Conservation (phyloP, 2,888 invertebrate species). For the Archips crataeganus region DNA sequence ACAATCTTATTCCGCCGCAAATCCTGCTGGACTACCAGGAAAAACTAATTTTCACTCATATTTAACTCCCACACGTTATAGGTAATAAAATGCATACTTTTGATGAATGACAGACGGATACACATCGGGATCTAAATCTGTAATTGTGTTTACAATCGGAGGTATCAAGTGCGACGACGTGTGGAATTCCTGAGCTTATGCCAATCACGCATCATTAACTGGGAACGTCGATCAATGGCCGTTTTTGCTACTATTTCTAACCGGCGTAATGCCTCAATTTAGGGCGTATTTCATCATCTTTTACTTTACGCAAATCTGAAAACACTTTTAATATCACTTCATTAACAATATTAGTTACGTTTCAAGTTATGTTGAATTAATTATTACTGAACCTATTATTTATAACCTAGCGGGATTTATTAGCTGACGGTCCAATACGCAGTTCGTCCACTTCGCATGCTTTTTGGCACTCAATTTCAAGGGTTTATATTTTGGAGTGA, state of each 20-base stretch:
- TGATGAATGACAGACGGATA: slow-evolving; percentile 35
- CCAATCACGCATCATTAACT: slow-evolving; percentile 33
- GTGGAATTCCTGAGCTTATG: slow-evolving; percentile 29
- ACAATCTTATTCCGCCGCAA: not conserved
- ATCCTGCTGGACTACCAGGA: not conserved
- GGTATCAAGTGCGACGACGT: slow-evolving; percentile 26
- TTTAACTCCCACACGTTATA: slow-evolving; percentile 3
- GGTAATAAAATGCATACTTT: slow-evolving; percentile 19
- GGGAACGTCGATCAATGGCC: slow-evolving; percentile 23
- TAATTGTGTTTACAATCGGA: slow-evolving; percentile 29
- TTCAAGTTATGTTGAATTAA: too few species aligned
- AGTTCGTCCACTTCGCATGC: too few species aligned
- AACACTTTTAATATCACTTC: not conserved
- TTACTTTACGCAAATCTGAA: not conserved
- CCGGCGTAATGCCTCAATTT: not conserved
- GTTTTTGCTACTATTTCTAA: slow-evolving; percentile 19
- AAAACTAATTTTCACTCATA: not conserved
- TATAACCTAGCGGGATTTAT: too few species aligned
- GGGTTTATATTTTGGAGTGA: too few species aligned
- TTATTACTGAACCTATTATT: too few species aligned
- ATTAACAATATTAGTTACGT: too few species aligned
- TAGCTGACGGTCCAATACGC: too few species aligned
- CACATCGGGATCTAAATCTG: slow-evolving; percentile 31
- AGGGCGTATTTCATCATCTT: not conserved
- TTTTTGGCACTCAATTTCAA: too few species aligned